Base-by-base conservation (phyloP, 2,797 vertebrate species). In the Fistularia tabacaria region DNA sequence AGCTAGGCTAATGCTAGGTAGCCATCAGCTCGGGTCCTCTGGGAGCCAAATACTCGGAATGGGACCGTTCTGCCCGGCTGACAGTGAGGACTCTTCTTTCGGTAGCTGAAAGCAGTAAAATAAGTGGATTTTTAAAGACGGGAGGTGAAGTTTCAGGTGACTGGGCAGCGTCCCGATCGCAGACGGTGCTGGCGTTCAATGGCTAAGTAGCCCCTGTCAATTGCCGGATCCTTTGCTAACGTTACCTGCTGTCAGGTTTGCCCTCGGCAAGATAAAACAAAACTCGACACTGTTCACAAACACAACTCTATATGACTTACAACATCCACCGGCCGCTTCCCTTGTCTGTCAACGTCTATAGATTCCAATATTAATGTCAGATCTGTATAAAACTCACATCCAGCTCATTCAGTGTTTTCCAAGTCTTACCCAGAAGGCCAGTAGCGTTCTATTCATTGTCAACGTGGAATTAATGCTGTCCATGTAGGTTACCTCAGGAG, bases 171-270 rank as follows among this genome's bases (percentile, higher is more conserved):
- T 25, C 14, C 10, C 13, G 47, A 51, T 51, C 57, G 52, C 59
- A 70, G 70, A 64, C 70, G 44, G 3, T 63, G 80, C 79, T 84
- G 82, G 81, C 81, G 78, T 70, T 64, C 64, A 74, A 25, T 3
- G 2, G 25, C 76, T 82, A 78, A 54, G 74, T 55, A 64, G 64
- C 62, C 63, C 6, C 61, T 74, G 65, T 73, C 62, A 66, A 1
- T 65, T 73, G 63, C 71, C 59, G 54, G 15, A 59, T 46, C 44
- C 13, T 37, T 51, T 25, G 71, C 46, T 72, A 78, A 66, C 40
- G 46, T 61, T 71, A 54, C 48, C 68, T 55, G 52, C 59, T 81
- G 76, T 75, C 81, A 80, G 14, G 6, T 1, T 62, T 25, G 51
- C 64, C 9, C 4, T 6, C 15, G 45, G 6, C 9, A 36, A 39